These are phyloP conservation scores for Caenorhabditis sp. DNA, from an alignment of 2,888 invertebrate species.

Conservation along the genomic window DNA sequence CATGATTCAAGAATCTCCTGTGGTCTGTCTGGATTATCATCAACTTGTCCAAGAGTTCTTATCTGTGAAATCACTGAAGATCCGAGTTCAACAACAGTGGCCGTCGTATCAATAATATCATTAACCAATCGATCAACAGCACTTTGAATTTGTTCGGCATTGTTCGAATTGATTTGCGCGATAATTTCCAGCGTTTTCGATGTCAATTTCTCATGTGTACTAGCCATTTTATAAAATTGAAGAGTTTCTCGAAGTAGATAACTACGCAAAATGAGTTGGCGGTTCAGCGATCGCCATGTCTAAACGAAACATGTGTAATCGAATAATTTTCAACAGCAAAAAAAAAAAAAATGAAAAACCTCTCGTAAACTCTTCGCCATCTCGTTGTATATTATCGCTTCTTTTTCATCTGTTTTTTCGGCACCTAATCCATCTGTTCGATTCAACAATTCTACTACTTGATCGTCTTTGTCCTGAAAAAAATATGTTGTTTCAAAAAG, in stretches of 20 bases:
- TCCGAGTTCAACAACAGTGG: slow-evolving; percentile 83
- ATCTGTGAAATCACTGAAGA: slow-evolving; percentile 78
- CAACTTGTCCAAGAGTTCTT: slow-evolving; percentile 79
- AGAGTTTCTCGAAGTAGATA: slow-evolving; percentile 82
- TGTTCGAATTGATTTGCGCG: slow-evolving; percentile 22
- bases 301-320: slow-evolving; percentile 24
- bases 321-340: too few species aligned
- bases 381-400: slow-evolving; percentile 52
- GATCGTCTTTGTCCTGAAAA: slow-evolving; percentile 83
- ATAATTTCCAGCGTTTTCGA: slow-evolving; percentile 33
- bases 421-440: slow-evolving; percentile 86
- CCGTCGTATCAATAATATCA: slow-evolving; percentile 80
- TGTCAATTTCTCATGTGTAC: slow-evolving; percentile 67
- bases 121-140: slow-evolving; percentile 33
- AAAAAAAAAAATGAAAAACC: slow-evolving; percentile 18
- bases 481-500: background rate
- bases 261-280: slow-evolving; percentile 81
- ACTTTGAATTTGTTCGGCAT: slow-evolving; percentile 17
- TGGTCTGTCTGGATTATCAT: slow-evolving; percentile 78
- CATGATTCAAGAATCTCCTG: slow-evolving; percentile 74
- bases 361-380: slow-evolving; percentile 50
- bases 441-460: slow-evolving; percentile 84
- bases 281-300: slow-evolving; percentile 84
- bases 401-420: slow-evolving; percentile 75
- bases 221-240: slow-evolving; percentile 78